Conservation (phyloP, 2,888 invertebrate species). For the Emmelina monodactyla region DNA sequence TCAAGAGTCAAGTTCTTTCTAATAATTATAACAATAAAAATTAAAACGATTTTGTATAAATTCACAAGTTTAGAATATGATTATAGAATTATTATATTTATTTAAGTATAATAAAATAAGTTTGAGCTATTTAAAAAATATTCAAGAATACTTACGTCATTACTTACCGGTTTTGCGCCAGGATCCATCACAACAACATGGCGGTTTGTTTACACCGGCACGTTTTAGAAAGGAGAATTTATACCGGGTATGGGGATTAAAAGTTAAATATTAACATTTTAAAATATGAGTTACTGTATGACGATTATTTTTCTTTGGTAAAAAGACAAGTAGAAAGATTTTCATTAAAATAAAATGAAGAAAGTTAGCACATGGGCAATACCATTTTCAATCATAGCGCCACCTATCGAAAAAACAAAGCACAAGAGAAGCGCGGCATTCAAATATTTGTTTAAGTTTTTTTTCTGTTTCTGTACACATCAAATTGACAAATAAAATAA, state of each 20-base stretch:
- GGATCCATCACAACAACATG: constrained; percentile 53
- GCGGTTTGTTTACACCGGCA: constrained; percentile 68
- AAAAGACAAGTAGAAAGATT: constrained; percentile 22
- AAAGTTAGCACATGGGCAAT: constrained; percentile 44
- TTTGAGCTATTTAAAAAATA: background rate
- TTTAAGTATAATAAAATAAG: constrained; percentile 3
- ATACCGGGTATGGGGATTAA: constrained; percentile 23
- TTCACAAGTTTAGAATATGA: constrained; percentile 3
- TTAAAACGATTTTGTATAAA: constrained; percentile 5
- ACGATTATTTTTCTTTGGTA: constrained; percentile 37
- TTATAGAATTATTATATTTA: constrained; percentile 1
- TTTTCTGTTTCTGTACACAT: too few species aligned
- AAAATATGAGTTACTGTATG: constrained; percentile 27
- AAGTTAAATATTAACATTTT: constrained; percentile 17
- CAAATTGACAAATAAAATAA: too few species aligned
- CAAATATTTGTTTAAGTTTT: too few species aligned
- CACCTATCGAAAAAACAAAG: constrained; percentile 33
- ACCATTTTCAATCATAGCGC: constrained; percentile 39
- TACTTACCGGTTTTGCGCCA: constrained; percentile 32
- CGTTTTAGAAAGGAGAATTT: constrained; percentile 58
- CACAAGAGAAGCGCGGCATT: too few species aligned
- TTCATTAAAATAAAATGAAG: constrained; percentile 17
- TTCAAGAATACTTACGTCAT: constrained; percentile 21
- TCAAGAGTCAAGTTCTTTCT: constrained; percentile 26
- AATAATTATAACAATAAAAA: constrained; percentile 16